Conservation (phyloP, 2,797 vertebrate species). For the Hoplostethus mediterraneus region DNA sequence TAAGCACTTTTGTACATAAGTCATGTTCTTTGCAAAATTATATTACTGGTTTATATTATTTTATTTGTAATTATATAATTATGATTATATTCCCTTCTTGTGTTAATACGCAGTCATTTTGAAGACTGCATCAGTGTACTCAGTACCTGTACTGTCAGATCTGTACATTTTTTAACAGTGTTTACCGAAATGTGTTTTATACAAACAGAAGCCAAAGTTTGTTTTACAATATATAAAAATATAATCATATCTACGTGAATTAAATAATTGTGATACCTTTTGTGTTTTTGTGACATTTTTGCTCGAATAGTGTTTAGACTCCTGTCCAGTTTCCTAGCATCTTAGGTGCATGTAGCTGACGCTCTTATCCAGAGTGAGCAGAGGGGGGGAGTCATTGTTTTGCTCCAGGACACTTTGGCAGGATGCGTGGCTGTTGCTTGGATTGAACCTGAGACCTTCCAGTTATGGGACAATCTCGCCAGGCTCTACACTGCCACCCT, state of each 20-base stretch:
- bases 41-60: slow-evolving; percentile 11
- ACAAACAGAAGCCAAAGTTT: slow-evolving; percentile 31
- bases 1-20: slow-evolving; percentile 11
- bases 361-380: too few species aligned
- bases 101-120: slow-evolving; percentile 4
- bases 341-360: too few species aligned
- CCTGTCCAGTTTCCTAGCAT: neutral
- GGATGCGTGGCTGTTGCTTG: too few species aligned
- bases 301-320: neutral
- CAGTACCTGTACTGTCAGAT: slow-evolving; percentile 2
- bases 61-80: neutral
- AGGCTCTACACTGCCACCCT: too few species aligned
- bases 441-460: too few species aligned
- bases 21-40: slow-evolving; percentile 9
- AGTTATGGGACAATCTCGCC: too few species aligned
- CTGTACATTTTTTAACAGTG: slow-evolving; percentile 10
- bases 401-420: too few species aligned
- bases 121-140: neutral
- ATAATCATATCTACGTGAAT: slow-evolving; percentile 35
- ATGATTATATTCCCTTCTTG: neutral
- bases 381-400: too few species aligned
- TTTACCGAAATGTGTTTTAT: slow-evolving; percentile 25
- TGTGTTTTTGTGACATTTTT: slow-evolving; percentile 16
- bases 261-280: slow-evolving; percentile 41
- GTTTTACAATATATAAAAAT: slow-evolving; percentile 39